Base-by-base conservation (phyloP, 1,140 invertebrate genomes). In the Diabrotica undecimpunctata region DNA sequence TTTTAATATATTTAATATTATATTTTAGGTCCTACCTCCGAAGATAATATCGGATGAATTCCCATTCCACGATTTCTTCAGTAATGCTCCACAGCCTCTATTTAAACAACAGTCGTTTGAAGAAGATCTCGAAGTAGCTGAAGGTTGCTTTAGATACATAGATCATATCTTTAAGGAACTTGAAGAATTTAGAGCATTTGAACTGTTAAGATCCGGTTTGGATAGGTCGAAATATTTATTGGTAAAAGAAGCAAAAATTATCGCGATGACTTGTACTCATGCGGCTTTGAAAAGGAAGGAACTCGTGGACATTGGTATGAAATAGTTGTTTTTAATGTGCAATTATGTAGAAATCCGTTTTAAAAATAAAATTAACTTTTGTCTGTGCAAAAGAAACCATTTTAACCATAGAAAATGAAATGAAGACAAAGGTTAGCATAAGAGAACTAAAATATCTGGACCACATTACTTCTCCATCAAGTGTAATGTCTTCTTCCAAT, bases 241-340 rank as follows among this genome's bases (percentile, higher is more conserved):
- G 1, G 96, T 99, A 0, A 98, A 98, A 79, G 98, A 99, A 81
- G 97, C 97, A 0, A 99, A 99, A 82, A 98, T 99, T 36, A 99
- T 99, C 72, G 98, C 98, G 4, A 99, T 99, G 98, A 99, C 98
- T 1, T 99, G 98, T 84, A 99, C 98, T 0, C 98, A 99, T 81
- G 97, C 98, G 11, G 98, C 97, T 0, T 83, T 99, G 0, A 99
- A 98, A 78, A 85, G 98, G 46, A 90, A 94, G 62, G 98, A 99
- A 79, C 83, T 99, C 0, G 97, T 99, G 0, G 92, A 97, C 75
- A 87, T 97, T 74, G 95, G 85, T 86, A 75, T 73, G 85, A 71
- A 62, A 57, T 25, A 25, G 1, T 25, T 25, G 25, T 25, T 25
- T 25, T 25, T 25, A 25, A 25, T 25, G 25, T 25, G 25, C 4